Evolutionary conservation across 2,888 invertebrate species (phyloP).

Genomic region (Calameuta filiformis): DNA sequence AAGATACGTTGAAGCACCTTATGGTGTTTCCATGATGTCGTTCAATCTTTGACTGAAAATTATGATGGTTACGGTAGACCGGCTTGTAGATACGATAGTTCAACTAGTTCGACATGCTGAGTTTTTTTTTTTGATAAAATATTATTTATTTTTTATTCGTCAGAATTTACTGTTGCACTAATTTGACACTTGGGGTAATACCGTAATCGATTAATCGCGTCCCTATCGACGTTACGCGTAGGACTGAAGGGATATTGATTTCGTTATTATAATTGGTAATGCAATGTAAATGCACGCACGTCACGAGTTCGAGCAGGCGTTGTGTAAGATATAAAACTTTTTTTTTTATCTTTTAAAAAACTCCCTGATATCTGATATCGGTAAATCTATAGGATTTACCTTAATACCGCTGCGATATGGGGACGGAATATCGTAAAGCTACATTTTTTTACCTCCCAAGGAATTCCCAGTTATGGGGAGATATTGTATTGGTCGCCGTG

Average conservation of each 20-base stretch:
- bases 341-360: neutral
- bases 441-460: neutral
- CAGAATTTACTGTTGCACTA: neutral
- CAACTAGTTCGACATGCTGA: neutral
- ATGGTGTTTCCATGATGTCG: neutral
- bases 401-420: neutral
- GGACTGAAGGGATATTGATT: neutral
- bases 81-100: neutral
- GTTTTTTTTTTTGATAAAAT: neutral
- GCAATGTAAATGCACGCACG: neutral
- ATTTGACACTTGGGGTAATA: neutral
- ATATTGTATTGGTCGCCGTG: neutral
- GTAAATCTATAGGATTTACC: neutral
- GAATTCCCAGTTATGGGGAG: neutral
- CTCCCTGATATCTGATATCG: neutral
- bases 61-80: neutral
- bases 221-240: neutral
- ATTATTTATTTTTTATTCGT: too few relatives aligned
- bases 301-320: neutral
- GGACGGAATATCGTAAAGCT: neutral
- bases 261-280: neutral
- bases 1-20: neutral
- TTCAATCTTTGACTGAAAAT: neutral
- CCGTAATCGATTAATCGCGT: neutral
- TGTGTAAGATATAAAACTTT: neutral